Conservation (phyloP, 2,888 invertebrate genomes). For the Dysmachus trigonus region DNA sequence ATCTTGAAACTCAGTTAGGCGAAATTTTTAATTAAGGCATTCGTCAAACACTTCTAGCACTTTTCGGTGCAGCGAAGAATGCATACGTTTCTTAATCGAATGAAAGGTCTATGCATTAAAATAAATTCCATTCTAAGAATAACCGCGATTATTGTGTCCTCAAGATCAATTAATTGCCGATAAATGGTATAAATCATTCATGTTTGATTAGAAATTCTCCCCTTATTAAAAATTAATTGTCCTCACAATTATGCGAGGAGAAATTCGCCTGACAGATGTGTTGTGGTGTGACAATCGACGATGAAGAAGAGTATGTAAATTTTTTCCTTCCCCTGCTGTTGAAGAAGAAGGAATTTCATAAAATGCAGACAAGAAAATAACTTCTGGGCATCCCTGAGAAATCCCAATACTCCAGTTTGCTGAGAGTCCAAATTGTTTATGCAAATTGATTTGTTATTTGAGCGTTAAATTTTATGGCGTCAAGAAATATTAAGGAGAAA, state of each 20-base stretch:
- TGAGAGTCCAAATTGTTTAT: conserved; percentile 31
- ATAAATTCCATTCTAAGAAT: not conserved
- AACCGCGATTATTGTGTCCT: not conserved
- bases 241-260: not conserved
- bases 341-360: not conserved
- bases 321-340: not conserved
- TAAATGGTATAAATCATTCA: not conserved
- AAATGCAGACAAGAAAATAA: not conserved
- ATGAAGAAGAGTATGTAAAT: not conserved
- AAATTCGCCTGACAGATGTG: not conserved
- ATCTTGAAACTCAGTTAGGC: not conserved
- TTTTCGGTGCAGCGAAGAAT: not conserved
- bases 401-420: not conserved
- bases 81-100: not conserved
- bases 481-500: conserved; percentile 19
- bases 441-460: conserved; percentile 35
- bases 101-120: not conserved
- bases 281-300: not conserved
- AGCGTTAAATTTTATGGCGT: conserved; percentile 22
- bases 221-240: not conserved
- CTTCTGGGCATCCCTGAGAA: not conserved
- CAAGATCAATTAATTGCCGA: not conserved
- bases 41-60: not conserved
- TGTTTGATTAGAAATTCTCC: not conserved
- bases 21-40: not conserved